These are phyloP conservation scores for Brachypodius melanocephalos DNA, from an alignment of 2,113 vertebrate genomes.

Conservation along the genomic window DNA sequence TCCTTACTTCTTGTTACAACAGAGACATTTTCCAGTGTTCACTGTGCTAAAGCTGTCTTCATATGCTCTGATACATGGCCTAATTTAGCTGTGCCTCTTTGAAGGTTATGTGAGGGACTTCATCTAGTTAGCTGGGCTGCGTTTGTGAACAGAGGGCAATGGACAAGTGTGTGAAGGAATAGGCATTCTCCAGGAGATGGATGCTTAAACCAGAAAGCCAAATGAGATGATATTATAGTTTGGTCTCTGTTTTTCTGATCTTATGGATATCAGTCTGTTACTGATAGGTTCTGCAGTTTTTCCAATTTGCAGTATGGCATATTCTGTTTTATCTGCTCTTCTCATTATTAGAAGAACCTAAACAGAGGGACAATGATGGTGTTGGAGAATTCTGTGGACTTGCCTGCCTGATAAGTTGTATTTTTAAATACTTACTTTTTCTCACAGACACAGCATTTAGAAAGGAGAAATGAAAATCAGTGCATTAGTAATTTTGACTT, in stretches of 20 bases:
- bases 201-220: neutral
- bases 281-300: neutral
- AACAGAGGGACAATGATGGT: neutral
- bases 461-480: neutral
- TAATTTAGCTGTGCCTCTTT: neutral
- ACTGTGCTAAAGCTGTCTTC: neutral
- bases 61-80: neutral
- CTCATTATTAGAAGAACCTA: neutral
- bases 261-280: neutral
- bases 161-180: neutral
- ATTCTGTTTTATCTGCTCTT: neutral
- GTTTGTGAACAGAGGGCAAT: neutral
- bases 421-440: neutral
- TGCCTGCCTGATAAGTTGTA: conserved; percentile 31
- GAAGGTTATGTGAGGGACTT: neutral
- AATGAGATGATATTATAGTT: neutral
- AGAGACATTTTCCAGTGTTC: neutral
- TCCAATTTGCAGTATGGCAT: neutral
- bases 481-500: neutral
- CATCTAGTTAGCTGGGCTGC: neutral
- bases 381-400: neutral
- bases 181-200: neutral
- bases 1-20: neutral
- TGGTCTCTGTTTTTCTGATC: neutral
- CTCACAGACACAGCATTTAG: neutral